Percentiles rank a stretch among this genome's conserved stretches.
These are phyloP conservation scores for Drosophila phalerata DNA, from an alignment of 2,888 invertebrate genomes.

Conservation along the genomic window DNA sequence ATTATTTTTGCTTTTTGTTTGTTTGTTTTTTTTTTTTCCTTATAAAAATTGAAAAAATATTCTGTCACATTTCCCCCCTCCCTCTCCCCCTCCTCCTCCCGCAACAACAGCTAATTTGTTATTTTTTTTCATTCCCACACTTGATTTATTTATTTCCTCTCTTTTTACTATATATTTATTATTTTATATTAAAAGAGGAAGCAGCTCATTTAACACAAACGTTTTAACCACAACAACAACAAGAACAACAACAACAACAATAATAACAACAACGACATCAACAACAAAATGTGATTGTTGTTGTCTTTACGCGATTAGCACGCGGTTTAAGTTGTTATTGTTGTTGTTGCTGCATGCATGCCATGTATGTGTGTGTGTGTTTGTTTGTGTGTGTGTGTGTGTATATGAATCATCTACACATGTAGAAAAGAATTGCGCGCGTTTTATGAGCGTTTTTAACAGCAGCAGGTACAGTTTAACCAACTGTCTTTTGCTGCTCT, in stretches of 20 bases:
- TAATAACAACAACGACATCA: too few species aligned
- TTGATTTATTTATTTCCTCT: not conserved
- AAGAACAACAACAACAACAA: too few species aligned
- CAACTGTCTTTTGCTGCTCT: constrained; percentile 31
- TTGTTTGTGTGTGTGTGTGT: constrained; percentile 9
- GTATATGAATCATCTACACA: constrained; percentile 46
- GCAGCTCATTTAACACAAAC: constrained; percentile 69
- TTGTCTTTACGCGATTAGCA: constrained; percentile 39
- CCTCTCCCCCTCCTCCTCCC: not conserved
- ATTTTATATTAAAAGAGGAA: constrained; percentile 70
- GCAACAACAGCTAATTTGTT: not conserved
- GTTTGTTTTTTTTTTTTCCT: not conserved
- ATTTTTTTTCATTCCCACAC: constrained; percentile 16
- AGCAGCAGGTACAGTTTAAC: constrained; percentile 59
- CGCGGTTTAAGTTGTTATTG: constrained; percentile 38
- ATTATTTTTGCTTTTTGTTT: not conserved
- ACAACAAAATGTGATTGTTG: constrained; percentile 15
- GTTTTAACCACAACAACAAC: too few species aligned
- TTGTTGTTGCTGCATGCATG: constrained; percentile 14
- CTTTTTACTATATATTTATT: constrained; percentile 34
- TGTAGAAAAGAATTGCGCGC: constrained; percentile 38
- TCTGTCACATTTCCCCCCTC: constrained; percentile 13
- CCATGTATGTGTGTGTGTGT: constrained; percentile 11
- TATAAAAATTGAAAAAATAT: constrained; percentile 17
- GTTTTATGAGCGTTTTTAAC: constrained; percentile 55